Evolutionary conservation across 64 coral and sea anemone species (phyloP).

Genomic region (Pocillopora verrucosa): DNA sequence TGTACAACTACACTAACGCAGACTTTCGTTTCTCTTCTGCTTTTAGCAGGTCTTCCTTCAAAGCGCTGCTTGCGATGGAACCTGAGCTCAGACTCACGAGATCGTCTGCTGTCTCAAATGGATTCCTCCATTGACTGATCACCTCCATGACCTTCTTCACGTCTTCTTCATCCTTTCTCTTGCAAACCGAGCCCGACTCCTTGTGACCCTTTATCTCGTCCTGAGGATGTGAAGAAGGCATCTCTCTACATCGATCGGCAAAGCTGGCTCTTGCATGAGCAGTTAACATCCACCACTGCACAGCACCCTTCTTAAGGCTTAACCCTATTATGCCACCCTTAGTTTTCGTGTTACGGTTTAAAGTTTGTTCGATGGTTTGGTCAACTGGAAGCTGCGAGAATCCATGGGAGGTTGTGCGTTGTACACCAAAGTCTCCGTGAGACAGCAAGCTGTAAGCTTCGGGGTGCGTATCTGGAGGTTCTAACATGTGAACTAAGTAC

Average conservation of each 20-base stretch:
- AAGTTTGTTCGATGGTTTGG: slow-evolving; percentile 57
- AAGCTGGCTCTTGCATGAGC: slow-evolving; percentile 25
- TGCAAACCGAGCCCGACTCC: not conserved
- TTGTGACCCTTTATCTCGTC: not conserved
- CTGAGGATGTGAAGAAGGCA: too few species aligned
- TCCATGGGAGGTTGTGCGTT: slow-evolving; percentile 16
- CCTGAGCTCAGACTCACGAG: slow-evolving; percentile 49
- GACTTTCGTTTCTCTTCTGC: slow-evolving; percentile 23
- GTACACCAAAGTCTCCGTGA: slow-evolving; percentile 36
- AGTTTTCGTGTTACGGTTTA: slow-evolving; percentile 48
- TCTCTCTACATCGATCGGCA: slow-evolving; percentile 30
- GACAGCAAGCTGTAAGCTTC: not conserved
- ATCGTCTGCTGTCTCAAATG: slow-evolving; percentile 36
- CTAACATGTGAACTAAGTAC: slow-evolving; percentile 47
- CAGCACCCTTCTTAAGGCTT: slow-evolving; percentile 49
- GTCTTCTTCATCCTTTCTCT: slow-evolving; percentile 39
- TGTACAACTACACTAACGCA: slow-evolving; percentile 3
- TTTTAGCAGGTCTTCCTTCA: not conserved
- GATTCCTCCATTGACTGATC: slow-evolving; percentile 3
- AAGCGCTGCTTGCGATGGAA: not conserved
- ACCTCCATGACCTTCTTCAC: slow-evolving; percentile 44
- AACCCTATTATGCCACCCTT: slow-evolving; percentile 56
- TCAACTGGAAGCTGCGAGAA: slow-evolving; percentile 41
- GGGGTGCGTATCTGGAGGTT: slow-evolving; percentile 18
- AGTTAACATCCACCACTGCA: slow-evolving; percentile 42